A percentile compares a stretch with the other conserved stretches of the same genome.
Evolutionary conservation across 2,113 vertebrate species (phyloP).

Genomic region (Bolborhynchus lineola): DNA sequence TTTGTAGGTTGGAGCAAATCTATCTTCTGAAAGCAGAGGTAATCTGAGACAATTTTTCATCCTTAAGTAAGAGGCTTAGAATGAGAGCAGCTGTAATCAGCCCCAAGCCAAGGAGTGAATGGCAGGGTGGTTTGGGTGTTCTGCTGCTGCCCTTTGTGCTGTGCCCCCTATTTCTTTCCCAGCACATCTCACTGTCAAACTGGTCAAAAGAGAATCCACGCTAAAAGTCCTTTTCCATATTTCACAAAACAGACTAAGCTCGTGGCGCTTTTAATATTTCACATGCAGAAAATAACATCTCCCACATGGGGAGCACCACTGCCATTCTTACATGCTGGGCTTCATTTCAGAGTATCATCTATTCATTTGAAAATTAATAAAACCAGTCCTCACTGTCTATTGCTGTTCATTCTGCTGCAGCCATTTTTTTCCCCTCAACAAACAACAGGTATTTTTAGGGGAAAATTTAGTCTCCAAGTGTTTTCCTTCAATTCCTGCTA

Average conservation of each 20-base stretch:
- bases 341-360: neutral
- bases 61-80: neutral
- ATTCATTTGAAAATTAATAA: neutral
- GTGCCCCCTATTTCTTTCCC: fast-evolving
- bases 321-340: neutral
- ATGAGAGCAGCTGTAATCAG: neutral
- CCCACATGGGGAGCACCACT: neutral
- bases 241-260: neutral
- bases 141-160: neutral
- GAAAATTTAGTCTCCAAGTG: neutral
- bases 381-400: neutral
- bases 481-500: neutral
- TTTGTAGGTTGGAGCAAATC: neutral
- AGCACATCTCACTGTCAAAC: neutral
- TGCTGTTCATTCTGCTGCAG: neutral
- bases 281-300: neutral
- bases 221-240: fast-evolving
- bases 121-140: fast-evolving
- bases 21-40: neutral
- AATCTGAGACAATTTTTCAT: neutral
- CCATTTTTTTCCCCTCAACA: neutral
- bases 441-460: neutral
- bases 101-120: neutral
- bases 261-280: neutral
- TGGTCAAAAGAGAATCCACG: neutral